Base-by-base conservation (phyloP, 2,113 vertebrate species). In the Hassar affinis region DNA sequence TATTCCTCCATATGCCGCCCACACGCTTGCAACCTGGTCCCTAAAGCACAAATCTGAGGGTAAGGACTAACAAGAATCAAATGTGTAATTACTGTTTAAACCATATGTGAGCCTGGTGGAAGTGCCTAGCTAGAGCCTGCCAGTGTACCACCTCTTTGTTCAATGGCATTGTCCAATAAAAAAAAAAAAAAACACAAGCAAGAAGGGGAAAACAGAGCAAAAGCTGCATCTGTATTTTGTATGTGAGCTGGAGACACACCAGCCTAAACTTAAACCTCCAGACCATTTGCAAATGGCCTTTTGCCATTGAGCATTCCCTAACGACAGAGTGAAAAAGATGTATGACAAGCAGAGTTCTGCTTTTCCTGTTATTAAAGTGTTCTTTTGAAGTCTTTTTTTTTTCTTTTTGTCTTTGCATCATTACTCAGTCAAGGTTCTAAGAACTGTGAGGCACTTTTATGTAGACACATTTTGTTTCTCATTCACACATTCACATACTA, bases 361-460 rank as follows among this genome's bases (percentile, higher is more conserved):
- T 68, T 42, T 68, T 83, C 33, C 51, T 68, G 74, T 64, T 57
- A 25, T 79, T 57, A 45, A 76, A 83, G 86, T 71, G 38, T 71
- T 45, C 38, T 42, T 42, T 42, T 42, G 38, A 42, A 42, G 6
- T 42, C 3, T 69, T 68, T 66, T 66, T 27, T 71, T 85, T 78
- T 84, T 85, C 38, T 85, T 85, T 81, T 82, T 86, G 84, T 88
- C 89, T 79, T 92, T 92, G 93, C 89, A 91, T 93, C 91, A 92
- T 90, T 91, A 90, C 90, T 93, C 92, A 86, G 95, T 95, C 96
- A 95, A 96, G 95, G 96, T 97, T 95, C 96, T 96, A 95, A 97
- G 95, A 97, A 98, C 97, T 97, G 97, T 97, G 97, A 99, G 98
- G 98, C 98, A 99, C 98, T 99, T 74, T 99, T 96, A 97, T 97